Evolutionary conservation across 1,140 invertebrate species (phyloP).

Genomic region (Globodera rostochiensis): DNA sequence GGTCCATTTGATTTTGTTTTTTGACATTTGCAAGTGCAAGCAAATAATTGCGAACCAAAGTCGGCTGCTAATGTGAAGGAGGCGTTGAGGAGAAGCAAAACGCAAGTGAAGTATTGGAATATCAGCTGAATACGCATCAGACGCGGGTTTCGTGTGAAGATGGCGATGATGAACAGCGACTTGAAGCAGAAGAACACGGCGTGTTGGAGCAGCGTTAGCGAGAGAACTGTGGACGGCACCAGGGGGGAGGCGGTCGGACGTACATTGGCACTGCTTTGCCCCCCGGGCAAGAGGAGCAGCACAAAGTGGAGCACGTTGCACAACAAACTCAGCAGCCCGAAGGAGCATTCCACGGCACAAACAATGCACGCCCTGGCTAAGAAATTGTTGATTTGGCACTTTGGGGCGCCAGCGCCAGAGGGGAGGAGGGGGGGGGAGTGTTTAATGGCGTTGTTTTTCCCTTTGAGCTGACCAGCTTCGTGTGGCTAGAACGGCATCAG

Average conservation of each 20-base stretch:
- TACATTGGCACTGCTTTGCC: too few species aligned
- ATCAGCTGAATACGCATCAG: constrained; percentile 57
- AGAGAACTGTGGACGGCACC: constrained; percentile 49
- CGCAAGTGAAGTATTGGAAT: constrained; percentile 63
- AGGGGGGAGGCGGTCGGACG: constrained; percentile 4
- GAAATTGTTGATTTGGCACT: too few species aligned
- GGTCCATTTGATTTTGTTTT: too few species aligned
- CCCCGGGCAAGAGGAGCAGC: constrained; percentile 22
- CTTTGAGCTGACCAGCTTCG: constrained; percentile 48
- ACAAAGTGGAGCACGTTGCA: constrained; percentile 60
- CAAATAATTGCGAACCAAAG: constrained; percentile 42
- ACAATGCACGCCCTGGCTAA: constrained; percentile 53
- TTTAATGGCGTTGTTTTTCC: not conserved
- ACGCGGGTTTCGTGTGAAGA: constrained; percentile 46
- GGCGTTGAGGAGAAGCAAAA: constrained; percentile 60
- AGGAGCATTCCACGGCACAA: constrained; percentile 57
- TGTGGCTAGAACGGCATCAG: constrained; percentile 53
- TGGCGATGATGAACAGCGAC: constrained; percentile 56
- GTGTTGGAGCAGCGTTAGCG: constrained; percentile 52
- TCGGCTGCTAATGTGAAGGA: constrained; percentile 61
- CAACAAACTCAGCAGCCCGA: constrained; percentile 57
- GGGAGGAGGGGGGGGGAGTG: too few species aligned
- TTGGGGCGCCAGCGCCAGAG: too few species aligned
- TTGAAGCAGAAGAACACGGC: constrained; percentile 58
- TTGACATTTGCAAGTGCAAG: too few species aligned